phyloP scores from a whole-genome alignment of 2,113 vertebrate genomes.

The Rhipidura dahli region DNA sequence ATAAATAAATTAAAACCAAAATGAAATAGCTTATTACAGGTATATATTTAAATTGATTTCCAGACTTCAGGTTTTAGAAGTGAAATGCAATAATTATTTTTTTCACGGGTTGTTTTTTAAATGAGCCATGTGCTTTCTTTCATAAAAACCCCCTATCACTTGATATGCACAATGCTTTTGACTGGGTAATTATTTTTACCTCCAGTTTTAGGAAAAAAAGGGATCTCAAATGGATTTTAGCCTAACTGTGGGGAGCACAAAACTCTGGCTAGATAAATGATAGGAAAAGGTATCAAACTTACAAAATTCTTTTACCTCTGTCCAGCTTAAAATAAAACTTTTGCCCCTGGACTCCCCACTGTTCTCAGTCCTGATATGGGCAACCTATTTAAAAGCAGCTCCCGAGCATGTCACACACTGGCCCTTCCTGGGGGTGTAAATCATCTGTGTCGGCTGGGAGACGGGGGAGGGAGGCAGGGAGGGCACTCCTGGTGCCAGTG shows the following conservation, averaged over 20 bases:
- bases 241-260: not conserved
- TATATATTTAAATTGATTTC: not conserved
- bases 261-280: not conserved
- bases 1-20: not conserved
- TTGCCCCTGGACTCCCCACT: not conserved
- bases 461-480: not conserved
- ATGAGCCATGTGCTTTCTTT: not conserved
- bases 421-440: not conserved
- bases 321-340: not conserved
- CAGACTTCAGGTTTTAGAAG: not conserved
- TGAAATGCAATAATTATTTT: not conserved
- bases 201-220: not conserved
- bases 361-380: not conserved
- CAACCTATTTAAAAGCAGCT: not conserved
- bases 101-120: not conserved
- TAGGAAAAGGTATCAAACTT: not conserved
- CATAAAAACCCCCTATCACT: not conserved
- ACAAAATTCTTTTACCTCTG: not conserved
- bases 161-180: not conserved
- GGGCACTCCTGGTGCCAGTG: not conserved
- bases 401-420: not conserved
- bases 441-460: not conserved
- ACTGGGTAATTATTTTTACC: not conserved
- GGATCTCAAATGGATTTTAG: not conserved
- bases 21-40: not conserved